These are phyloP conservation scores for Pseudomyrmex cubaensis DNA, from an alignment of 1,140 invertebrate genomes.

Conservation along the genomic window DNA sequence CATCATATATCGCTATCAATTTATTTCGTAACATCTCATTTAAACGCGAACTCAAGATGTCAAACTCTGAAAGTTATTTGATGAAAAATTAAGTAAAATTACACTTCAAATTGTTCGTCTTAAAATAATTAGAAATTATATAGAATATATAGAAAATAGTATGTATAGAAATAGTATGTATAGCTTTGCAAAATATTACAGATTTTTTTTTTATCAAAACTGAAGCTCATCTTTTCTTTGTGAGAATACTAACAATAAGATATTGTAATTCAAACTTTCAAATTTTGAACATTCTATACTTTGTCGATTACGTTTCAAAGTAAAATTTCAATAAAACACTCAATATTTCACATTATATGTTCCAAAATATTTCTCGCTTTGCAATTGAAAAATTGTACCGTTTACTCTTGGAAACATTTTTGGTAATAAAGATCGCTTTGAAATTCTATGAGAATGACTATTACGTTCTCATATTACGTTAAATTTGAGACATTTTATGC, in stretches of 20 bases:
- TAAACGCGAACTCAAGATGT: not conserved
- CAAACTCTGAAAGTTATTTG: not conserved
- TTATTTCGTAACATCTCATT: not conserved
- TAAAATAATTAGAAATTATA: not conserved
- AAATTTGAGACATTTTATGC: not conserved
- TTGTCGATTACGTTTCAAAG: too few relatives aligned
- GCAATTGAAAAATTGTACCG: conserved; percentile 16
- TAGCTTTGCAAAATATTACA: not conserved
- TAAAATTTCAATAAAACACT: too few relatives aligned
- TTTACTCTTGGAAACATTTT: not conserved
- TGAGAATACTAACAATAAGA: too few relatives aligned
- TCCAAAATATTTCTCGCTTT: too few relatives aligned
- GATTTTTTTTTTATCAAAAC: not conserved
- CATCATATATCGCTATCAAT: not conserved
- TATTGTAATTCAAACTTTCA: too few relatives aligned
- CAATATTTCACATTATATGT: too few relatives aligned
- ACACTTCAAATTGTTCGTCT: not conserved
- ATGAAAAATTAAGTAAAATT: not conserved
- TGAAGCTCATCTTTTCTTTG: not conserved
- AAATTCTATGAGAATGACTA: not conserved
- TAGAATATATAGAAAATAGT: too few relatives aligned
- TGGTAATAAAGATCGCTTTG: not conserved
- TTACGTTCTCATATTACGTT: not conserved
- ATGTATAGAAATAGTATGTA: not conserved
- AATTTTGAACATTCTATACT: too few relatives aligned